Evolutionary conservation across 2,113 vertebrate species (phyloP), one percentile per base, ranked within the genome.

Genomic region (Gopherus evgoodei): DNA sequence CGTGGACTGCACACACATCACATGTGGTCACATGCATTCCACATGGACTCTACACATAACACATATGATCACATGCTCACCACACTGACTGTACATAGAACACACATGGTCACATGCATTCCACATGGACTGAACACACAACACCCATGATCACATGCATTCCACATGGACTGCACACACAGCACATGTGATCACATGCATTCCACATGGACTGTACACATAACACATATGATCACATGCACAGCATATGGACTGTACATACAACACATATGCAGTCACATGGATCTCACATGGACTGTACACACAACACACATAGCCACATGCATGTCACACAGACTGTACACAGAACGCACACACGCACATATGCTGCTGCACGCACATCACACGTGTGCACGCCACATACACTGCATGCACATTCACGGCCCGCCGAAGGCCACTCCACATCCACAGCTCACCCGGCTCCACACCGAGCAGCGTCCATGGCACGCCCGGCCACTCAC

Each of bases 221-320:
- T 21, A 9, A 56, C 21, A 10, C 50, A 52, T 2, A 5, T 6
- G 14, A 13, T 22, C 50, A 10, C 44, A 31, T 5, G 6, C 12
- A 31, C 2, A 27, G n/a, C 84, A 69, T 19, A 5, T 0, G 11
- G 27, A 47, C 47, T 17, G 53, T 21, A 3, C 19, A 12, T 44
- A 42, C 5, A 53, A 10, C 21, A 31, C 24, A 6, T 5, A 10
- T 17, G 29, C 47, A 49, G 42, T 13, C 31, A 65, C 54, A 56
- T 1, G 0, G 2, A 3, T 4, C n/a, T 44, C 84, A 65, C 25
- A 5, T 2, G 21, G 17, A 50, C n/a, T 11, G 24, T 0, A 62
- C 29, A 24, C 50, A 12, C 59, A 0, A 0, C 13, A 0, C 7
- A 1, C 17, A 3, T 1, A 1, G 59, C 2, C 29, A 65, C 13